Evolutionary conservation across 1,140 invertebrate genomes (phyloP), one percentile per base, ranked within the genome.

Genomic region (Melanaphis sacchari): DNA sequence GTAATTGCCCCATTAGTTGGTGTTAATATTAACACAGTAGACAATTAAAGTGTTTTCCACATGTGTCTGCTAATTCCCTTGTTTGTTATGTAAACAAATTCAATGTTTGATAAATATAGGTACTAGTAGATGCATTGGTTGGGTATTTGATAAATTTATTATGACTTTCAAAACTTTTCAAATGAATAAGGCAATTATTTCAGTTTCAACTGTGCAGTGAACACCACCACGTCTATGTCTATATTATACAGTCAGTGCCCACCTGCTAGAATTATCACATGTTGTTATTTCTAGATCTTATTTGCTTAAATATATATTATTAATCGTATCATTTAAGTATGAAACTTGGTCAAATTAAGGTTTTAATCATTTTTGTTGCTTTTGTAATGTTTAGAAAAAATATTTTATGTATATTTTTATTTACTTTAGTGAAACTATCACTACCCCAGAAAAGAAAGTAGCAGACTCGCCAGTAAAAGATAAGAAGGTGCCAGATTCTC

Each of bases 381-480:
- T 87, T 87, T 87, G 31, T 18, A 87, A 46, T 31, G 11, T 24
- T 38, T 5, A 15, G 8, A 46, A 18, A 66, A n/a, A 18, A n/a
- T 31, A n/a, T 46, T 46, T 5, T n/a, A 18, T n/a, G 6, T 46
- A 31, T 46, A n/a, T 46, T 89, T 26, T 18, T 46, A 46, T 89
- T 89, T 49, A 49, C 0, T 54, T 84, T 93, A 93, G 81, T 84
- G 91, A 84, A 85, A 54, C 91, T 54, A 38, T 93, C 46, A 84
- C 46, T 46, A 93, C 91, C 91, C 91, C 91, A 54, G 91, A 93
- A 41, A 93, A 93, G 49, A 93, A 93, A 93, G 91, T 93, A 26
- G 81, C 46, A 8, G 91, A 93, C 38, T 93, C 91, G 7, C 91
- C 91, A 85, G 66, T 54, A 8, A 93, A 93, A 54, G 91, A 93